Conservation (phyloP, 2,113 vertebrate genomes). For the Coryphaenoides rupestris region DNA sequence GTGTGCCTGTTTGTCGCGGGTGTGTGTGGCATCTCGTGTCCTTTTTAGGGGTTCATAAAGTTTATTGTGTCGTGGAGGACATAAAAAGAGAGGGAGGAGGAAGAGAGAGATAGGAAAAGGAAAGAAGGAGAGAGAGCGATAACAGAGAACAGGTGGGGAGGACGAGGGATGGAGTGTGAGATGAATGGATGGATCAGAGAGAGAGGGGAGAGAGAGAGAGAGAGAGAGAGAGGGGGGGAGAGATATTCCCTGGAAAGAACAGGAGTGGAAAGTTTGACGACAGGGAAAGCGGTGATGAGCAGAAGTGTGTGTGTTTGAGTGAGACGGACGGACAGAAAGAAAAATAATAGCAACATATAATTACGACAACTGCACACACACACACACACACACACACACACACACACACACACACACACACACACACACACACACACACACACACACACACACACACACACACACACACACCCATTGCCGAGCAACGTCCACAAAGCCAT, state of each 20-base stretch:
- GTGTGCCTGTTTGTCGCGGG: no score
- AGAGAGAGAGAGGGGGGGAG: conserved; percentile 4
- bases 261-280: neutral
- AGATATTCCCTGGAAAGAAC: neutral
- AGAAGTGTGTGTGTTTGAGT: neutral
- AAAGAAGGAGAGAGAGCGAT: conserved; percentile 21
- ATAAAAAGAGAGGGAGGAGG: neutral
- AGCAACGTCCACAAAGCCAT: conserved; percentile 36
- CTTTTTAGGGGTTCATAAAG: no score
- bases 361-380: neutral
- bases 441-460: conserved; percentile 10
- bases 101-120: conserved; percentile 5
- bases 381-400: conserved; percentile 9
- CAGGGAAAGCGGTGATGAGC: neutral
- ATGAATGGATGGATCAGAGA: conserved; percentile 1
- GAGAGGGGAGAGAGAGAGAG: neutral
- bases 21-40: no score
- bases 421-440: conserved; percentile 2
- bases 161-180: conserved; percentile 7
- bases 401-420: conserved; percentile 8
- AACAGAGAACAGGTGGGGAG: neutral
- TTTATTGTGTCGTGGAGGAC: neutral
- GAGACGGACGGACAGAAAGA: no score
- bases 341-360: neutral
- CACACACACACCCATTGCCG: neutral